Conservation (phyloP, 2,888 invertebrate species). For the Chesias legatella region DNA sequence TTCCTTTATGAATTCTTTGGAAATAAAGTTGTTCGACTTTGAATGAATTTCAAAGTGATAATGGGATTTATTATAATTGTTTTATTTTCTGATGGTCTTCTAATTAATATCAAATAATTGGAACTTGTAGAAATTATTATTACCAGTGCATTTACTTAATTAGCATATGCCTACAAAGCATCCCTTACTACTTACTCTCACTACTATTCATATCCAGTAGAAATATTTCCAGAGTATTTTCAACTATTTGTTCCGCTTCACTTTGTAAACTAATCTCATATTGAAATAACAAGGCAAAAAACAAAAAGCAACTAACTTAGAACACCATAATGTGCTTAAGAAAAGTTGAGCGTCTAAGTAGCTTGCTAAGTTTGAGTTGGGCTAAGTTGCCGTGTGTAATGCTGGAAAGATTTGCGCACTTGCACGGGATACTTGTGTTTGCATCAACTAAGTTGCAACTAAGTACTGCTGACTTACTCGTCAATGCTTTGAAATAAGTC, state of each 20-base stretch:
- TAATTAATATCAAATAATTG: no score
- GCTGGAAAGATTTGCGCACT: slow-evolving; percentile 13
- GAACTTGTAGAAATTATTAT: no score
- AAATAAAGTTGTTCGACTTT: no score
- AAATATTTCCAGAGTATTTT: background rate
- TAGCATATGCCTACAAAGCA: no score
- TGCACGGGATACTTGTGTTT: slow-evolving; percentile 5
- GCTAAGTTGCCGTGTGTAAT: slow-evolving; percentile 6
- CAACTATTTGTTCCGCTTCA: background rate
- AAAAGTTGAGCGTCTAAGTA: slow-evolving; percentile 3
- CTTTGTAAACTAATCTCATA: background rate
- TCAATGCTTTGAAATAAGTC: no score
- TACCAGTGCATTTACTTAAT: no score
- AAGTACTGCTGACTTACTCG: slow-evolving; percentile 5
- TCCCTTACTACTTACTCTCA: no score
- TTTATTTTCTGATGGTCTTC: no score
- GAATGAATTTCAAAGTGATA: no score
- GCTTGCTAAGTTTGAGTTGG: slow-evolving; percentile 4
- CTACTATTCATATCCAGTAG: background rate
- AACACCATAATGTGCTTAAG: slow-evolving; percentile 2
- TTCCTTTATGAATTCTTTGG: no score
- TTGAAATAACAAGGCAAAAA: background rate
- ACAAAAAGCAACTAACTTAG: no score
- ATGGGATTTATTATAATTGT: no score
- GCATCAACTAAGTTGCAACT: slow-evolving; percentile 12